Evolutionary conservation across 2,888 invertebrate species (phyloP).

Genomic region (Cerceris rybyensis): DNA sequence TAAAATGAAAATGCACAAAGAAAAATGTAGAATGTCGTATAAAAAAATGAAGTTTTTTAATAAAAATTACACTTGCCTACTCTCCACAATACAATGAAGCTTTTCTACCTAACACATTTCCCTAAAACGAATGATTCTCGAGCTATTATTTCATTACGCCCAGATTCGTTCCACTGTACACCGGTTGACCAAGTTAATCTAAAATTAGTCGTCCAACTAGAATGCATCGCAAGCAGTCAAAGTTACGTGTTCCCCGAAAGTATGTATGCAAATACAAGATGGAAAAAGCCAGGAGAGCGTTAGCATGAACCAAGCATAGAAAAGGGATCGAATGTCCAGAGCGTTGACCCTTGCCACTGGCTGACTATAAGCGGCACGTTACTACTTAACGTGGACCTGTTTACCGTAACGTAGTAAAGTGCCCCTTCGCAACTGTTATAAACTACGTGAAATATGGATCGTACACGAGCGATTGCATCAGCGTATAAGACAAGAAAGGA

Average conservation of each 20-base stretch:
- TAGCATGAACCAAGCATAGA: conserved; percentile 15
- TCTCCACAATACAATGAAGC: too few species aligned
- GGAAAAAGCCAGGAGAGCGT: conserved; percentile 9
- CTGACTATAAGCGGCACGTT: conserved; percentile 61
- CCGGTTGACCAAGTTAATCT: too few species aligned
- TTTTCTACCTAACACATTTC: too few species aligned
- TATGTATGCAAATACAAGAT: background rate
- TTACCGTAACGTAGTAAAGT: conserved; percentile 71
- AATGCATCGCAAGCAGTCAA: too few species aligned
- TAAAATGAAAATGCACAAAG: too few species aligned
- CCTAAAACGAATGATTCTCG: too few species aligned
- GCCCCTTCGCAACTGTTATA: conserved; percentile 68
- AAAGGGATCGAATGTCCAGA: conserved; percentile 44
- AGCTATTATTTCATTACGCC: too few species aligned
- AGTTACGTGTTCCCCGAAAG: background rate
- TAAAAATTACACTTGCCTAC: too few species aligned
- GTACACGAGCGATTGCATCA: conserved; percentile 71
- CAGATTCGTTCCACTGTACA: too few species aligned
- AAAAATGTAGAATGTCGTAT: too few species aligned
- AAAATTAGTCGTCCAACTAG: too few species aligned
- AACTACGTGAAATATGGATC: conserved; percentile 76
- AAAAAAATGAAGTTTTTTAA: too few species aligned
- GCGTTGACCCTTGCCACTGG: conserved; percentile 64
- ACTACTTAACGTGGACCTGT: conserved; percentile 73
- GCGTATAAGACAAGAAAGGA: conserved; percentile 67